Evolutionary conservation across 2,888 invertebrate genomes (phyloP).

Genomic region (Cephus pulcher): DNA sequence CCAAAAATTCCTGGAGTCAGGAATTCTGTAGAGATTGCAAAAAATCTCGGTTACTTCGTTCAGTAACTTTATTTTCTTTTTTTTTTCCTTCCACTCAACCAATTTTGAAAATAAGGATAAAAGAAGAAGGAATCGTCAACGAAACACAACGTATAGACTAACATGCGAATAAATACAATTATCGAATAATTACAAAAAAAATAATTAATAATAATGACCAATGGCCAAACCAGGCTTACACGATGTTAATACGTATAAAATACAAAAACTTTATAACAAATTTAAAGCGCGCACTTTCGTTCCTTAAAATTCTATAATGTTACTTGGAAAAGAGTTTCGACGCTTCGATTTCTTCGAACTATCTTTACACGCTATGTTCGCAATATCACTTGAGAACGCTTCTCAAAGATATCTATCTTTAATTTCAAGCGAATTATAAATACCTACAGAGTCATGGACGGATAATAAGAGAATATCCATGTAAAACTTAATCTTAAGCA

Average conservation of each 20-base stretch:
- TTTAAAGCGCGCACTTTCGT: background rate
- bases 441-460: background rate
- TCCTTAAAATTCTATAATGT: background rate
- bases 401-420: background rate
- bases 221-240: background rate
- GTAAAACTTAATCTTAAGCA: background rate
- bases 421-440: background rate
- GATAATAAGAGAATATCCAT: background rate
- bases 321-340: background rate
- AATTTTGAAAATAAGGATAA: background rate
- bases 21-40: background rate
- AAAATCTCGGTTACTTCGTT: background rate
- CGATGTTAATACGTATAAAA: background rate
- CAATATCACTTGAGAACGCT: background rate
- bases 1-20: background rate
- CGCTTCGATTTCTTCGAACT: background rate
- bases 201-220: background rate
- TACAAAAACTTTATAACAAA: background rate
- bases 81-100: background rate
- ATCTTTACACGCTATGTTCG: background rate
- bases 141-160: slow-evolving; percentile 2
- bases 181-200: background rate
- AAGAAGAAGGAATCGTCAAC: background rate
- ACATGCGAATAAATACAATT: slow-evolving; percentile 3
- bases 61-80: background rate